These are phyloP conservation scores for Carapus acus DNA, from an alignment of 2,797 vertebrate genomes.

Conservation along the genomic window DNA sequence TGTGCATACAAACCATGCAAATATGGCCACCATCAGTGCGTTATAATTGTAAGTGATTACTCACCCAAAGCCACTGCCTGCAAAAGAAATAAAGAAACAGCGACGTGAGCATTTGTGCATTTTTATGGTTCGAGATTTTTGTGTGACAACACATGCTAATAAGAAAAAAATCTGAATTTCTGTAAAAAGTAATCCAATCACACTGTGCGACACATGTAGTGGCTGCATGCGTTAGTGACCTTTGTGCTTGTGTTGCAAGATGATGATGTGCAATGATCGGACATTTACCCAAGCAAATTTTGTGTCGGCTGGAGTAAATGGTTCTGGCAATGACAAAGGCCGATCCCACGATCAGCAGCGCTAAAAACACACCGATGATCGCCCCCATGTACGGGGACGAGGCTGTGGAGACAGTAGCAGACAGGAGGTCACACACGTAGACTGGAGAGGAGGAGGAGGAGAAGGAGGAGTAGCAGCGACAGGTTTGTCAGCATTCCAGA, in stretches of 20 bases:
- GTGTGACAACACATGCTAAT: no score
- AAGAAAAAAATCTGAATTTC: no score
- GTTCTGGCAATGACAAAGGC: conserved; percentile 53
- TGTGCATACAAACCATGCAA: neutral
- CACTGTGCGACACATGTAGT: no score
- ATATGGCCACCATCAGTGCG: no score
- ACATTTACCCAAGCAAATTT: conserved; percentile 68
- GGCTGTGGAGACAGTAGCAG: conserved; percentile 30
- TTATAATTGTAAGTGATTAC: conserved; percentile 31
- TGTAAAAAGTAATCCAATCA: neutral
- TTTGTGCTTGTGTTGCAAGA: neutral
- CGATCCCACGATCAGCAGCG: conserved; percentile 58
- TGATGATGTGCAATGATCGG: neutral
- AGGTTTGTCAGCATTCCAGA: conserved; percentile 57
- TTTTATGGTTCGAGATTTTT: neutral
- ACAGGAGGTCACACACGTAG: no score
- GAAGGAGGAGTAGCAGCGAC: conserved; percentile 29
- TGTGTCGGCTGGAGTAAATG: conserved; percentile 62
- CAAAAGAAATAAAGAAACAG: conserved; percentile 29
- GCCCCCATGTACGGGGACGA: conserved; percentile 62
- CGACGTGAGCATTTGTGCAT: neutral
- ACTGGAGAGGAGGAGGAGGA: neutral
- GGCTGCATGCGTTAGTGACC: neutral
- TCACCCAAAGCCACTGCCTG: conserved; percentile 67
- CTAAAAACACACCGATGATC: conserved; percentile 67